phyloP scores from a whole-genome alignment of 2,888 invertebrate species.

The Lamellibrachia columna region DNA sequence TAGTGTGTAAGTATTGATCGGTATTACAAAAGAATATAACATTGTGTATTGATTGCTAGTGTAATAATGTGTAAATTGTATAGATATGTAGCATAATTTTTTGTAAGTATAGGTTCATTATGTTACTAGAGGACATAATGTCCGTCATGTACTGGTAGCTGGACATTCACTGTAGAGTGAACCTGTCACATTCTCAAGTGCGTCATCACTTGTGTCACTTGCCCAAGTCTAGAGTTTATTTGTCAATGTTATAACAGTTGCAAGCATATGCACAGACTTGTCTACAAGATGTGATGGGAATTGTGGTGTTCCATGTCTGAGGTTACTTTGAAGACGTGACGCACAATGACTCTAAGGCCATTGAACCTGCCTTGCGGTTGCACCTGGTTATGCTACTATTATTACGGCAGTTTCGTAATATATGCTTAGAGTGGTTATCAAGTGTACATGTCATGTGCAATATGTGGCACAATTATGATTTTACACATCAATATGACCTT shows the following conservation, averaged over 20 bases:
- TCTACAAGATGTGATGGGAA: background rate
- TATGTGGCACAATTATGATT: background rate
- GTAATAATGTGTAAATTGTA: background rate
- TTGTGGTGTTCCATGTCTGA: background rate
- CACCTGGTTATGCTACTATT: background rate
- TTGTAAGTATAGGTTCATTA: background rate
- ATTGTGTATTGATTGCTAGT: background rate
- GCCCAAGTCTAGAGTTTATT: background rate
- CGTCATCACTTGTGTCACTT: background rate
- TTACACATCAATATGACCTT: constrained; percentile 4
- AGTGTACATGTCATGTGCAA: background rate
- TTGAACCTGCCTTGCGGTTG: background rate
- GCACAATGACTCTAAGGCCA: background rate
- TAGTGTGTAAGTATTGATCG: no score
- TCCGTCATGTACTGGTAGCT: background rate
- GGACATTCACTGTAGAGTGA: background rate
- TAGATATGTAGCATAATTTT: background rate
- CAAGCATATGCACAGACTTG: background rate
- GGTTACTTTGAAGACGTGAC: background rate
- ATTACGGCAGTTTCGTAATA: background rate
- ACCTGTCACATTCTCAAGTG: background rate
- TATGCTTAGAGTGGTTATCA: background rate
- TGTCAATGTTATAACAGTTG: background rate
- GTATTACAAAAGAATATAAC: background rate
- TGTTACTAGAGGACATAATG: no score